Conservation (phyloP, 2,888 invertebrate genomes). For the Cabera pusaria region DNA sequence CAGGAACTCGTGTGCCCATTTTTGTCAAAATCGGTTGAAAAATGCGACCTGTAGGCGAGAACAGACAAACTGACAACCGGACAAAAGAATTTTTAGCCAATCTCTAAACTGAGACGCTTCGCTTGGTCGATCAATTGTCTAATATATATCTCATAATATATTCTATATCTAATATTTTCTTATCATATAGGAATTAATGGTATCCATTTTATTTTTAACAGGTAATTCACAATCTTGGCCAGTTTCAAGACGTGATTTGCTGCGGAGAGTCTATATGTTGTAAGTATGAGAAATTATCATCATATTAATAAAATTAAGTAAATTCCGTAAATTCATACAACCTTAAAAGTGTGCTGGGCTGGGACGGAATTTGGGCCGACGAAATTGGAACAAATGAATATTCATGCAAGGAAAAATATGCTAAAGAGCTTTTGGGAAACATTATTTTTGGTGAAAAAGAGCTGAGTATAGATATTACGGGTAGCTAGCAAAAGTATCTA, state of each 20-base stretch:
- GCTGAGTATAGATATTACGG: too few species aligned
- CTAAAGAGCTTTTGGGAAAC: constrained; percentile 18
- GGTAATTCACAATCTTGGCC: constrained; percentile 74
- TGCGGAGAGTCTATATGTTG: constrained; percentile 42
- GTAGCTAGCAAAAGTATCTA: too few species aligned
- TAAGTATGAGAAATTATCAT: constrained; percentile 37
- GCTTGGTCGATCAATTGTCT: too few species aligned
- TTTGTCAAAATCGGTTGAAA: too few species aligned
- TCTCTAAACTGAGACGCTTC: too few species aligned
- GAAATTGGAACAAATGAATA: constrained; percentile 26
- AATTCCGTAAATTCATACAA: constrained; percentile 15
- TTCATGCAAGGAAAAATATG: constrained; percentile 22
- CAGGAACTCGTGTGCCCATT: too few species aligned
- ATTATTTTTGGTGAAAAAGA: constrained; percentile 21
- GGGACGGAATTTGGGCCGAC: constrained; percentile 18
- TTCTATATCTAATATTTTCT: too few species aligned
- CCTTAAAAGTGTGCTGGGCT: constrained; percentile 15
- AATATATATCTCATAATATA: too few species aligned
- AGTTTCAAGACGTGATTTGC: constrained; percentile 67
- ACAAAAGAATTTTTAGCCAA: too few species aligned
- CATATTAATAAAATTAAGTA: constrained; percentile 15
- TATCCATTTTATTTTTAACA: constrained; percentile 45
- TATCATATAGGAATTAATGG: too few species aligned
- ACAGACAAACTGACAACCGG: too few species aligned
- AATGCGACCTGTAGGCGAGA: too few species aligned